Conservation (phyloP, 1,140 invertebrate species). For the Drosophila seguyi region DNA sequence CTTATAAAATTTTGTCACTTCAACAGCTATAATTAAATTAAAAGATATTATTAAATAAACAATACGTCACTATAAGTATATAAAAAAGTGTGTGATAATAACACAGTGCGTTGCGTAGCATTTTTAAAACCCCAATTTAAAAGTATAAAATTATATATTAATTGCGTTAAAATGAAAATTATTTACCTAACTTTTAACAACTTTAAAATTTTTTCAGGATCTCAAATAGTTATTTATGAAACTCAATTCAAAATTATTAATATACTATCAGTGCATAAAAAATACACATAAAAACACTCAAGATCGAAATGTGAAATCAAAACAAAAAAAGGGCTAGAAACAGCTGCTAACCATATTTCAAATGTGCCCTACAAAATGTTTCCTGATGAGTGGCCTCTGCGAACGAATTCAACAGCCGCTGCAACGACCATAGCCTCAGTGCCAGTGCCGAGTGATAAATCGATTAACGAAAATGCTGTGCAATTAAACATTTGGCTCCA, state of each 20-base stretch:
- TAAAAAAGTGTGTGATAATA: background rate
- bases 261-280: background rate
- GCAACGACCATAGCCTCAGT: conserved; percentile 32
- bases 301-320: conserved; percentile 26
- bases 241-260: background rate
- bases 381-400: conserved; percentile 63
- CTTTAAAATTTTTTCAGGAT: background rate
- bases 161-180: background rate
- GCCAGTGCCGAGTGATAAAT: conserved; percentile 54
- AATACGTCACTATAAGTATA: background rate
- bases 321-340: background rate
- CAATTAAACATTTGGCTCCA: conserved; percentile 70
- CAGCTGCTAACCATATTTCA: conserved; percentile 16
- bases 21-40: background rate
- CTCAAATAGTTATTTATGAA: background rate
- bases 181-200: background rate
- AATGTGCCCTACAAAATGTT: conserved; percentile 78
- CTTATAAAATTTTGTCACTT: background rate
- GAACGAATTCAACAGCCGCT: conserved; percentile 48
- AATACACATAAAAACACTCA: background rate
- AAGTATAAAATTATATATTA: background rate
- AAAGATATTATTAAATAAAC: background rate
- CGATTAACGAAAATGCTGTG: conserved; percentile 60
- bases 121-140: background rate
- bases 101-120: background rate